phyloP scores from a whole-genome alignment of 2,797 vertebrate species.

The Lerista edwardsae region DNA sequence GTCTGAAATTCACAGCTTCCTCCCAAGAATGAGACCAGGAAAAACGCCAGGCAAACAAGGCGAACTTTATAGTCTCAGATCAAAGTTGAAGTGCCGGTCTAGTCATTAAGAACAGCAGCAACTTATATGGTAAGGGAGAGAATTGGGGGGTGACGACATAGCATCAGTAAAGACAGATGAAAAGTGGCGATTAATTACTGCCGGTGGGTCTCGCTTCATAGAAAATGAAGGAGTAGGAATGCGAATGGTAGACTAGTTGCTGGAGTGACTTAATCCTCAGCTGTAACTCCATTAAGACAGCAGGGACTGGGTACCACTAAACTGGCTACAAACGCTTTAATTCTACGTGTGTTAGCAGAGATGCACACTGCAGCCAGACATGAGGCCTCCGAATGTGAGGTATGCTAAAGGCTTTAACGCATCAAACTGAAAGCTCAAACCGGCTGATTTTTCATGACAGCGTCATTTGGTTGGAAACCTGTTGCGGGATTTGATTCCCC shows the following conservation, averaged over 20 bases:
- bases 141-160: too few species aligned
- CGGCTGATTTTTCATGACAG: conserved; percentile 36
- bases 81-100: too few species aligned
- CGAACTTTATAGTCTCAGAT: too few species aligned
- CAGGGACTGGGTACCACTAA: neutral
- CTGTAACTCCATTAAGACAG: neutral
- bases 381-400: neutral
- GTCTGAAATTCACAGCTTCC: too few species aligned
- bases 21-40: too few species aligned
- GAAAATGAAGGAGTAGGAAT: neutral
- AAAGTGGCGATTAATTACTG: too few species aligned
- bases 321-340: neutral
- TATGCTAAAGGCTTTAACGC: neutral
- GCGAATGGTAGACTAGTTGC: neutral
- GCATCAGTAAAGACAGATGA: too few species aligned
- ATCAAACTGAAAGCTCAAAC: conserved; percentile 7
- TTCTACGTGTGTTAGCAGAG: neutral
- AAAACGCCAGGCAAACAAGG: too few species aligned
- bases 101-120: too few species aligned
- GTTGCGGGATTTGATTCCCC: conserved; percentile 10
- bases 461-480: conserved; percentile 23
- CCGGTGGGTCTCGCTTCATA: neutral
- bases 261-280: neutral
- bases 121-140: too few species aligned
- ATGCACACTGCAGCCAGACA: neutral